phyloP scores from a whole-genome alignment of 2,113 vertebrate genomes.

The Ahaetulla prasina region DNA sequence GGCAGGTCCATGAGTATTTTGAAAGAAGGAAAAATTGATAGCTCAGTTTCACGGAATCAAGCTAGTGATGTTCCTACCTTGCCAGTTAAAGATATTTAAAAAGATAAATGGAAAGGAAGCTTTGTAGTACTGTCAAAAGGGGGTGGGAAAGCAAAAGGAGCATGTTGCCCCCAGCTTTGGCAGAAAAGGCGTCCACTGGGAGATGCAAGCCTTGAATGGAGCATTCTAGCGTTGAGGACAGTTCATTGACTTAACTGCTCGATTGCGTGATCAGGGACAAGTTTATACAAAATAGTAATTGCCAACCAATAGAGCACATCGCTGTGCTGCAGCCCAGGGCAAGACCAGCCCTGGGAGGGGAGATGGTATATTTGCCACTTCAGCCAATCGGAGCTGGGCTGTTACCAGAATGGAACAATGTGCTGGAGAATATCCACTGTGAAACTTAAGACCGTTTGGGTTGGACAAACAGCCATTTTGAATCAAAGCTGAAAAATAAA shows the following conservation, averaged over 20 bases:
- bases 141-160: neutral
- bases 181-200: neutral
- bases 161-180: neutral
- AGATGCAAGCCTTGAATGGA: neutral
- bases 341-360: neutral
- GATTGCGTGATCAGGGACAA: neutral
- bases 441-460: neutral
- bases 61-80: neutral
- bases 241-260: neutral
- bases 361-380: neutral
- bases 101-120: neutral
- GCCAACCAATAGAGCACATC: neutral
- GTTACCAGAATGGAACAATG: neutral
- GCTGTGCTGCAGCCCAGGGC: neutral
- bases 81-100: neutral
- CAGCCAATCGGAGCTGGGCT: neutral
- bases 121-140: too few species aligned
- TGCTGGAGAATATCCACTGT: neutral
- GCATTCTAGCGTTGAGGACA: neutral
- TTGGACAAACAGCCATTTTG: neutral
- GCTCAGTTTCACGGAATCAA: neutral
- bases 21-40: neutral
- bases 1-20: neutral
- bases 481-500: neutral
- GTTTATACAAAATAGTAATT: neutral